Conservation (phyloP, 2,113 vertebrate genomes). For the Psilopsiagon aymara region DNA sequence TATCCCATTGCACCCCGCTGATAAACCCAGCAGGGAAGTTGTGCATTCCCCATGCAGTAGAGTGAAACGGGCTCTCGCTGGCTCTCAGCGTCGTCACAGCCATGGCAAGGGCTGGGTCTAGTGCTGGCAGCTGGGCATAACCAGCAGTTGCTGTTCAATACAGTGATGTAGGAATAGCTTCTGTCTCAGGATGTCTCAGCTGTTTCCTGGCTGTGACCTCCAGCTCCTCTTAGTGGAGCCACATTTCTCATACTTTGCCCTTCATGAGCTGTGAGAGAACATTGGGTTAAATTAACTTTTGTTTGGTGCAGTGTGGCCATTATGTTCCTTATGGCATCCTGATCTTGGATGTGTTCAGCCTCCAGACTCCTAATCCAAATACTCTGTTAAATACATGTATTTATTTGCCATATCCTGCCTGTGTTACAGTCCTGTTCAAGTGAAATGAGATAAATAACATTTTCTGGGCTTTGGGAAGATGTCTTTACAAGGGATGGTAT, state of each 20-base stretch:
- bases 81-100: fast-evolving
- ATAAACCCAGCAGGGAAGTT: neutral
- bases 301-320: neutral
- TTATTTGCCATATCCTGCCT: neutral
- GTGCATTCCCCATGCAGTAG: fast-evolving
- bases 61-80: neutral
- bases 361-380: neutral
- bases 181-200: neutral
- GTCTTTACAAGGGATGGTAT: neutral
- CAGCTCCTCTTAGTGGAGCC: neutral
- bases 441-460: neutral
- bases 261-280: neutral
- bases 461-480: neutral
- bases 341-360: neutral
- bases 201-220: neutral
- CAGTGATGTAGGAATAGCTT: neutral
- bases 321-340: neutral
- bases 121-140: neutral
- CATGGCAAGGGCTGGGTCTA: neutral
- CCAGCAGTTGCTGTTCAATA: neutral
- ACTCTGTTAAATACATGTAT: neutral
- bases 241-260: neutral
- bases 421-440: neutral
- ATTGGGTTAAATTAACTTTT: neutral
- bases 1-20: fast-evolving